Evolutionary conservation across 2,113 vertebrate species (phyloP).

Genomic region (Leiothrix lutea): DNA sequence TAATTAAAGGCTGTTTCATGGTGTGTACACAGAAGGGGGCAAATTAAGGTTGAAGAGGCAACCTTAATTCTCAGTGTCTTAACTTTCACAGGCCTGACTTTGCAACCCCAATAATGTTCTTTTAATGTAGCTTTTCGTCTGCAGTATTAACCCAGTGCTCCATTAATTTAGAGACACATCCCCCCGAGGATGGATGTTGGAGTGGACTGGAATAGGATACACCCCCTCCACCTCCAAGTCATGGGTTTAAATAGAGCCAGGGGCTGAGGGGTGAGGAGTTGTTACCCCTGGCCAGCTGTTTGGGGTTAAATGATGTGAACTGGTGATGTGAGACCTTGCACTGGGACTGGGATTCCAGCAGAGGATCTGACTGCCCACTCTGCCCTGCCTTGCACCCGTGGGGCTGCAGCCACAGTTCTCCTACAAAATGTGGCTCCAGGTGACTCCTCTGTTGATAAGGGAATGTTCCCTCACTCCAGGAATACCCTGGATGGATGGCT

Average conservation of each 20-base stretch:
- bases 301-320: background rate
- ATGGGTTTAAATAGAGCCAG: background rate
- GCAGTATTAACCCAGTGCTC: background rate
- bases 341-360: accelerated
- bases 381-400: accelerated
- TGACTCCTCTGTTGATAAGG: background rate
- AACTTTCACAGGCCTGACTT: constrained; percentile 45
- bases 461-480: background rate
- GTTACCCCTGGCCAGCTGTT: background rate
- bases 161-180: constrained; percentile 2
- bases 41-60: constrained; percentile 61
- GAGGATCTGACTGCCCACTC: background rate
- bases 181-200: background rate
- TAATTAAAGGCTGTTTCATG: constrained; percentile 58
- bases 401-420: background rate
- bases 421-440: background rate
- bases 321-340: background rate
- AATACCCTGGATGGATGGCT: background rate
- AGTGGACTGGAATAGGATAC: background rate
- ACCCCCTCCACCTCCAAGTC: background rate
- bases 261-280: background rate
- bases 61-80: constrained; percentile 44
- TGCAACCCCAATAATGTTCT: constrained; percentile 25
- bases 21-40: constrained; percentile 31
- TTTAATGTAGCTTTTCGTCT: background rate